Conservation (phyloP, 2,113 vertebrate genomes). For the Miniopterus natalensis region DNA sequence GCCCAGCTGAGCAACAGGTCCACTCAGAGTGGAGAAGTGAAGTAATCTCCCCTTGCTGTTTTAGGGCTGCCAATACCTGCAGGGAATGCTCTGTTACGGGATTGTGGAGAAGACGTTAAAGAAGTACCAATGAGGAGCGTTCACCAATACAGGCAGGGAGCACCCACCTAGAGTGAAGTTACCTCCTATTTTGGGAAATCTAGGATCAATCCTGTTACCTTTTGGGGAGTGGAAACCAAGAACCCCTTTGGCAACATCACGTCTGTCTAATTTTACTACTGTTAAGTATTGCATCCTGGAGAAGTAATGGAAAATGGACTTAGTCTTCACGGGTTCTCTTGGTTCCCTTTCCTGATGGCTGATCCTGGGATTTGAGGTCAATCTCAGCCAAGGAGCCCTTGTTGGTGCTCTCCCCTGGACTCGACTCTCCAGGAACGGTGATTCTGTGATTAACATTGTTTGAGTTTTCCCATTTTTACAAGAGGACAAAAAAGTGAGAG, state of each 20-base stretch:
- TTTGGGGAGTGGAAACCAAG: too few species aligned
- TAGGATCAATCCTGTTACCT: not conserved
- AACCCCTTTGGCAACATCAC: fast-evolving
- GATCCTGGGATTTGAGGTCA: not conserved
- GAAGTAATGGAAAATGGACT: not conserved
- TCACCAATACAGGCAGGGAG: fast-evolving
- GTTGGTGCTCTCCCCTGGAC: not conserved
- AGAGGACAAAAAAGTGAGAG: not conserved
- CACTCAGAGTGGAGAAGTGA: not conserved
- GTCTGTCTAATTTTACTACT: not conserved
- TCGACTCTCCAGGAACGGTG: not conserved
- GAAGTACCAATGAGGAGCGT: fast-evolving
- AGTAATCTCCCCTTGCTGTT: not conserved
- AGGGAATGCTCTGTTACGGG: not conserved
- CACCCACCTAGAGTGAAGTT: too few species aligned
- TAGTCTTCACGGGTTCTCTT: not conserved
- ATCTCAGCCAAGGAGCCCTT: not conserved
- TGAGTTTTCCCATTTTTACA: not conserved
- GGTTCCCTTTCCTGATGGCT: not conserved
- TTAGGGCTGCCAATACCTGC: not conserved
- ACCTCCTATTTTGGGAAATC: not conserved
- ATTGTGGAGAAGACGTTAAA: not conserved
- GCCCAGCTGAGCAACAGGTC: not conserved
- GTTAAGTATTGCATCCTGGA: not conserved
- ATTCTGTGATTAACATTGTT: not conserved